Percentiles rank a stretch among this genome's conserved stretches.
These are phyloP conservation scores for Euwallacea fornicatus DNA, from an alignment of 1,140 invertebrate species.

Conservation along the genomic window DNA sequence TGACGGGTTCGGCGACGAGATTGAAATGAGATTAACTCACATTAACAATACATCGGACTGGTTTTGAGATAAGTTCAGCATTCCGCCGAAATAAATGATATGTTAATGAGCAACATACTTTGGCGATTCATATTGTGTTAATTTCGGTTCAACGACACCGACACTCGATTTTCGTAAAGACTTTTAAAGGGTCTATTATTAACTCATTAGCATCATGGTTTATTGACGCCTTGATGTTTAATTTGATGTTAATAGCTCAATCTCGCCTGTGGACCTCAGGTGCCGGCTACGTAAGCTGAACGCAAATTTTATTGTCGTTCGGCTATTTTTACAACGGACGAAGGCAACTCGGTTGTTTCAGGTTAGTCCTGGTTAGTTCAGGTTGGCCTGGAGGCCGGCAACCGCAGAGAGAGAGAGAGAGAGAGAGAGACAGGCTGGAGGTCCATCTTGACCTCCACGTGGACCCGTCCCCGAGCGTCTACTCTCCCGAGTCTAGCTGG, in stretches of 20 bases:
- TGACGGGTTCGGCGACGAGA: not conserved
- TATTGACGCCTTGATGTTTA: too few species aligned
- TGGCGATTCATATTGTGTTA: constrained; percentile 1
- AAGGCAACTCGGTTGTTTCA: not conserved
- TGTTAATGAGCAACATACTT: constrained; percentile 14
- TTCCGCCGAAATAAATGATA: constrained; percentile 16
- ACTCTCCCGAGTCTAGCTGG: too few species aligned
- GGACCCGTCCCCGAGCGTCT: too few species aligned
- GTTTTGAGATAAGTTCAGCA: constrained; percentile 10
- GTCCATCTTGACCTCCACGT: too few species aligned
- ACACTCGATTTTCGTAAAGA: not conserved
- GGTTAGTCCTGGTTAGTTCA: not conserved
- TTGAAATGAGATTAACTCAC: not conserved
- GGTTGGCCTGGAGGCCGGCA: not conserved
- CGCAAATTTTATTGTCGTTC: too few species aligned
- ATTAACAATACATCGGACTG: constrained; percentile 13
- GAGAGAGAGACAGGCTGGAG: too few species aligned
- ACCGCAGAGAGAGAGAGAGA: not conserved
- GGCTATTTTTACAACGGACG: too few species aligned
- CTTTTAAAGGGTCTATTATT: not conserved
- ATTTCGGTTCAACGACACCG: constrained; percentile 11
- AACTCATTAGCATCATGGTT: too few species aligned
- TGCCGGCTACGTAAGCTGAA: too few species aligned
- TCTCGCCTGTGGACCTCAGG: too few species aligned
- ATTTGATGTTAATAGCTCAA: too few species aligned